phyloP scores from a whole-genome alignment of 2,888 invertebrate species.

The Unio pictorum region DNA sequence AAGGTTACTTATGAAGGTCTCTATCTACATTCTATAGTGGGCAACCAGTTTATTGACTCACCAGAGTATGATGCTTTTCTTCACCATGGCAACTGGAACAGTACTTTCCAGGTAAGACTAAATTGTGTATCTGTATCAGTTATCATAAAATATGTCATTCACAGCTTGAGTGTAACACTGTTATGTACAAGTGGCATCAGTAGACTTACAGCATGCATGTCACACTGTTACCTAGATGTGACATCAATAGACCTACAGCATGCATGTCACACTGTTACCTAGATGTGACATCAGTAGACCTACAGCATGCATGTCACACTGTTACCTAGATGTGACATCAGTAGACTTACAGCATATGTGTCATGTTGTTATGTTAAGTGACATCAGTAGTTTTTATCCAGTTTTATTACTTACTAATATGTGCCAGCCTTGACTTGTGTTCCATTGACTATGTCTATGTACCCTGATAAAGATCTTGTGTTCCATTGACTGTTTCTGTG shows the following conservation, averaged over 20 bases:
- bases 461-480: too few species aligned
- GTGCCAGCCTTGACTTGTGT: too few species aligned
- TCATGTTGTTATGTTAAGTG: not conserved
- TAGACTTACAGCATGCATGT: not conserved
- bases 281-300: not conserved
- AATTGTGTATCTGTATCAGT: not conserved
- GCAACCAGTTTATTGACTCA: conserved; percentile 69
- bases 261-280: not conserved
- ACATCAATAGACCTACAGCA: not conserved
- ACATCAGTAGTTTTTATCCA: too few species aligned
- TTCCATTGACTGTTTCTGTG: too few species aligned
- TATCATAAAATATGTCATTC: not conserved
- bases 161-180: not conserved
- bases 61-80: conserved; percentile 59
- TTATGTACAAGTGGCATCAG: not conserved
- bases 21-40: conserved; percentile 85
- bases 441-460: too few species aligned
- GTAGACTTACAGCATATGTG: not conserved
- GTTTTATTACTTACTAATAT: too few species aligned
- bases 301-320: not conserved
- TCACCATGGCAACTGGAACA: conserved; percentile 21
- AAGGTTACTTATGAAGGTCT: conserved; percentile 86
- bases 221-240: not conserved
- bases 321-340: not conserved
- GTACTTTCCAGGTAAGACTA: conserved; percentile 48